Evolutionary conservation across 2,797 vertebrate genomes (phyloP).

Genomic region (Xiphorhynchus erythropygius): DNA sequence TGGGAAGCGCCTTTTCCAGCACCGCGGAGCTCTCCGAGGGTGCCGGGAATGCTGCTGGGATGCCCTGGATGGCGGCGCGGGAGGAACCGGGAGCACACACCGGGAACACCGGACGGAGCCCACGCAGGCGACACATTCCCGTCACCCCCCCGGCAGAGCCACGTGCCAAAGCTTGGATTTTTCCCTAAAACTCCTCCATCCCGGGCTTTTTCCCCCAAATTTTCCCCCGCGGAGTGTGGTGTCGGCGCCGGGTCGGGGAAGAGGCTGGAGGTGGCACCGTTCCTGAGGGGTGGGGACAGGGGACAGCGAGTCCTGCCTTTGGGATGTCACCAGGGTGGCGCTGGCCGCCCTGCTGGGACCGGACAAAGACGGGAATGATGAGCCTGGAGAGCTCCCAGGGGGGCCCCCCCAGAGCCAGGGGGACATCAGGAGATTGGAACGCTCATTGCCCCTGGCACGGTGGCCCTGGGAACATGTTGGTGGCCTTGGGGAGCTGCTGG

Average conservation of each 20-base stretch:
- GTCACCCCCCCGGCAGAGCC: rapidly evolving
- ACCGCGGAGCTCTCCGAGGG: neutral
- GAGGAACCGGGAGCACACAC: neutral
- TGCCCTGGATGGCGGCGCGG: rapidly evolving
- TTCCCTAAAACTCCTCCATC: neutral
- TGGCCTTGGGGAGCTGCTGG: neutral
- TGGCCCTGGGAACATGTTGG: neutral
- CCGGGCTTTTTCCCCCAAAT: rapidly evolving
- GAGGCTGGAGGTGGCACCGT: neutral
- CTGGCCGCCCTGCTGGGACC: neutral
- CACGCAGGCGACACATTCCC: neutral
- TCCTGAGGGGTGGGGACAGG: rapidly evolving
- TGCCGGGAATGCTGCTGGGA: neutral
- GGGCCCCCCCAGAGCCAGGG: neutral
- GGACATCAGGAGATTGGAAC: neutral
- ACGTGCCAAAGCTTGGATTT: neutral
- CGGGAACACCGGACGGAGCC: neutral
- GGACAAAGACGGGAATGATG: rapidly evolving
- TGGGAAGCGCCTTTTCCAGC: neutral
- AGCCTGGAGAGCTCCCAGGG: neutral
- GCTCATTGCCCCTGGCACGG: neutral
- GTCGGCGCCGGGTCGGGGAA: neutral
- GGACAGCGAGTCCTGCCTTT: neutral
- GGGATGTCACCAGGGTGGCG: neutral
- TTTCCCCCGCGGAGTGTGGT: neutral